phyloP scores from a whole-genome alignment of 2,888 invertebrate species.

The Drosophila imparisetae region DNA sequence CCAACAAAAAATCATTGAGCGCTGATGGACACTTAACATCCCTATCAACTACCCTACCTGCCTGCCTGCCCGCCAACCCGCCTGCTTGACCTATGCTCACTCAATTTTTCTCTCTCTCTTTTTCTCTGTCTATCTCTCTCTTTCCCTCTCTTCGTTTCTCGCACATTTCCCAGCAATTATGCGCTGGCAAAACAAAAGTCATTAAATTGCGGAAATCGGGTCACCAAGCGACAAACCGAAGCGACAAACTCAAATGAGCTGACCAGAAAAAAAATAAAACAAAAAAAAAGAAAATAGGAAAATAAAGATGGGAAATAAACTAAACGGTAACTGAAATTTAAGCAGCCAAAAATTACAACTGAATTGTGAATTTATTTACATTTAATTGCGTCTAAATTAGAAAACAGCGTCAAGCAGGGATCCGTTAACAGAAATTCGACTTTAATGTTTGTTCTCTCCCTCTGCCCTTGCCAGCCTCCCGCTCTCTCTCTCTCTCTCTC shows the following conservation, averaged over 20 bases:
- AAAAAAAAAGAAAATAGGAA: conserved; percentile 18
- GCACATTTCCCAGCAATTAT: conserved; percentile 76
- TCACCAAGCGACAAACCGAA: conserved; percentile 66
- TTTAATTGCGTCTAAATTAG: conserved; percentile 78
- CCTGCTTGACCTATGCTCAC: conserved; percentile 26
- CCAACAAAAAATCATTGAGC: conserved; percentile 62
- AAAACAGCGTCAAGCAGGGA: conserved; percentile 35
- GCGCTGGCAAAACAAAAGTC: conserved; percentile 77
- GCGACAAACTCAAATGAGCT: conserved; percentile 50
- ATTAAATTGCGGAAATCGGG: conserved; percentile 80
- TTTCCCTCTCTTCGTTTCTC: conserved; percentile 7
- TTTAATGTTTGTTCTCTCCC: conserved; percentile 49
- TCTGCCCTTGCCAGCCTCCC: conserved; percentile 7
- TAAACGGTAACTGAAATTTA: conserved; percentile 53
- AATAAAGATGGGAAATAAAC: conserved; percentile 27
- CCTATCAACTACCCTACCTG: conserved; percentile 29
- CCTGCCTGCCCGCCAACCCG: conserved; percentile 25
- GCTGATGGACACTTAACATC: conserved; percentile 59
- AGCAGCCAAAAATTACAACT: conserved; percentile 63
- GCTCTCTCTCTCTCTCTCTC: neutral
- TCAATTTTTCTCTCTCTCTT: neutral
- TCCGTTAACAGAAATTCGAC: conserved; percentile 41
- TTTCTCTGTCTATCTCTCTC: neutral
- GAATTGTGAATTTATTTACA: conserved; percentile 79
- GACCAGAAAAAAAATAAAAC: conserved; percentile 34